phyloP scores from a whole-genome alignment of 1,140 invertebrate genomes.

The Leptinotarsa texana region DNA sequence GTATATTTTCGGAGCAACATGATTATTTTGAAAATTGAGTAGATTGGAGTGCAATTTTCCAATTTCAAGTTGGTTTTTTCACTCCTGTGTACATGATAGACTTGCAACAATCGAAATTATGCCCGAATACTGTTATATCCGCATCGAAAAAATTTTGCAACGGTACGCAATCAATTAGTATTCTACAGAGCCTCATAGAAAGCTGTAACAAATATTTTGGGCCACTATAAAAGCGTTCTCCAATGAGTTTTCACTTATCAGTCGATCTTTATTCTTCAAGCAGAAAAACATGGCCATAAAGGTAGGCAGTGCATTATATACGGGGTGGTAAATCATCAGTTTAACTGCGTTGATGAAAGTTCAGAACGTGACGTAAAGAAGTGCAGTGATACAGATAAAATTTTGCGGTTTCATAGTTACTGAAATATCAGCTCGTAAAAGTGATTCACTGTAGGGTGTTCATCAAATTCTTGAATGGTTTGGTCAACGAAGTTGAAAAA shows the following conservation, averaged over 20 bases:
- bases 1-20: too few relatives aligned
- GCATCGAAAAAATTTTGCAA: constrained; percentile 23
- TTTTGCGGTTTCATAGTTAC: constrained; percentile 11
- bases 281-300: constrained; percentile 20
- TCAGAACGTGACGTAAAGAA: constrained; percentile 18
- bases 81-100: too few relatives aligned
- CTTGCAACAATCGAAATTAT: not conserved
- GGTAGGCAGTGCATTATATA: constrained; percentile 3
- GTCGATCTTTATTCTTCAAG: constrained; percentile 21
- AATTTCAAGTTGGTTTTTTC: too few relatives aligned
- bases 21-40: too few relatives aligned
- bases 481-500: too few relatives aligned
- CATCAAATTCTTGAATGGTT: too few relatives aligned
- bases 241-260: constrained; percentile 20
- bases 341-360: not conserved
- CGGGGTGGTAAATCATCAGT: constrained; percentile 9
- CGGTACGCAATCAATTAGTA: constrained; percentile 15
- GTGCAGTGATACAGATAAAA: constrained; percentile 10
- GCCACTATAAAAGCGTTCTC: constrained; percentile 16
- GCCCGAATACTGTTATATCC: constrained; percentile 7
- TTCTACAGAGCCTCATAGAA: constrained; percentile 26
- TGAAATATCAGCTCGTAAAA: constrained; percentile 13
- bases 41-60: too few relatives aligned
- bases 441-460: not conserved
- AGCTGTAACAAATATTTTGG: constrained; percentile 22